Percentiles rank a stretch among this genome's conserved stretches.
These are phyloP conservation scores for Xanthia togata DNA, from an alignment of 2,888 invertebrate genomes.

Conservation along the genomic window DNA sequence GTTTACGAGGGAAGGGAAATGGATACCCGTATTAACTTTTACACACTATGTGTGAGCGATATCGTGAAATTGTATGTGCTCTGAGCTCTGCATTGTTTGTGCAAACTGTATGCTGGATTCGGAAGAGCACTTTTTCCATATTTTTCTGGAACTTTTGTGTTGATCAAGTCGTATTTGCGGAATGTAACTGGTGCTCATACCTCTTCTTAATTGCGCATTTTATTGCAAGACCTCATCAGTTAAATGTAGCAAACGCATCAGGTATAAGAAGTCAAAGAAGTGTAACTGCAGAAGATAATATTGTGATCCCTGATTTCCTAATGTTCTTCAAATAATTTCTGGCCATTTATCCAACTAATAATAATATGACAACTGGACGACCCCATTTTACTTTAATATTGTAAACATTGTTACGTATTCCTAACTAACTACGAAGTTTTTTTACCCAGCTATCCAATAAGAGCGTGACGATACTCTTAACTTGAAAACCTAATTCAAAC, in stretches of 20 bases:
- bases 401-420: slow-evolving; percentile 12
- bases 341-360: background rate
- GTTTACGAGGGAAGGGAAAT: slow-evolving; percentile 62
- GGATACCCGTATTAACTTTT: slow-evolving; percentile 61
- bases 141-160: slow-evolving; percentile 19
- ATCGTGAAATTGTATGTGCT: slow-evolving; percentile 35
- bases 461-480: slow-evolving; percentile 36
- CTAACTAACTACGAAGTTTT: slow-evolving; percentile 1
- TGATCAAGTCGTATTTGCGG: slow-evolving; percentile 28
- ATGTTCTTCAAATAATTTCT: background rate
- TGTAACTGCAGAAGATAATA: background rate
- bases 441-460: slow-evolving; percentile 41
- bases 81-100: slow-evolving; percentile 24
- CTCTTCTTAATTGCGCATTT: background rate
- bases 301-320: background rate
- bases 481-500: slow-evolving; percentile 58
- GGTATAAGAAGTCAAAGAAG: background rate
- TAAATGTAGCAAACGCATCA: background rate
- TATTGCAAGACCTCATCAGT: background rate
- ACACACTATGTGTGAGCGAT: slow-evolving; percentile 40
- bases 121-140: slow-evolving; percentile 5
- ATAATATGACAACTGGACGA: background rate
- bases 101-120: slow-evolving; percentile 11
- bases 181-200: background rate
- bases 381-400: background rate